Evolutionary conservation across 2,113 vertebrate species (phyloP).

Genomic region (Erpornis zantholeuca): DNA sequence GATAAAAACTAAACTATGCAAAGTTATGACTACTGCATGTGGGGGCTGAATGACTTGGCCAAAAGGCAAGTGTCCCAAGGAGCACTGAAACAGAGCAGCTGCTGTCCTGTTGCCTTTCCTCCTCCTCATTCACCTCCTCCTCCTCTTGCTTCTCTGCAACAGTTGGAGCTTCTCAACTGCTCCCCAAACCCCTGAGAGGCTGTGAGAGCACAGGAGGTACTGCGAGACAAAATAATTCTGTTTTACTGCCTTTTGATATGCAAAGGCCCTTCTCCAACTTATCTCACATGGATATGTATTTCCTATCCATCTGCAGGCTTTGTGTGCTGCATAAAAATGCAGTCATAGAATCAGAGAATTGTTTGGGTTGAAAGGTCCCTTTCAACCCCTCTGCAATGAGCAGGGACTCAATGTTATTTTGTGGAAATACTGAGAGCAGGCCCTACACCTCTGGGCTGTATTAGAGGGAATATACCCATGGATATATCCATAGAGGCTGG

Average conservation of each 20-base stretch:
- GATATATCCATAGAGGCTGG: background rate
- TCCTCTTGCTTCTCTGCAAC: background rate
- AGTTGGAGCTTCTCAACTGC: background rate
- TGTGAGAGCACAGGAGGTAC: background rate
- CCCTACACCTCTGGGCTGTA: background rate
- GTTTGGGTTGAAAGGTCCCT: background rate
- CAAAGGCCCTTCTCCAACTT: background rate
- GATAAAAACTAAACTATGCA: background rate
- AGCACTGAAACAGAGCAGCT: conserved; percentile 10
- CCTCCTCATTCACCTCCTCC: background rate
- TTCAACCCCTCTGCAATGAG: background rate
- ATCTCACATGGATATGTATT: background rate
- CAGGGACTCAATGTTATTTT: background rate
- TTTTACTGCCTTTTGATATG: background rate
- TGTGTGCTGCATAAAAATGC: background rate
- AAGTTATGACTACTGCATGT: background rate
- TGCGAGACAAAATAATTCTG: background rate
- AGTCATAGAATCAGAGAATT: background rate
- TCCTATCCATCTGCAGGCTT: background rate
- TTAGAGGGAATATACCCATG: background rate
- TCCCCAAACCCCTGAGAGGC: background rate
- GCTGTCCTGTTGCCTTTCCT: background rate
- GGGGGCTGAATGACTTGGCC: background rate
- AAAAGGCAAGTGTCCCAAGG: background rate
- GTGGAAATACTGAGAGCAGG: background rate